These are phyloP conservation scores for Ceratina calcarata DNA, from an alignment of 1,140 invertebrate species.

Conservation along the genomic window DNA sequence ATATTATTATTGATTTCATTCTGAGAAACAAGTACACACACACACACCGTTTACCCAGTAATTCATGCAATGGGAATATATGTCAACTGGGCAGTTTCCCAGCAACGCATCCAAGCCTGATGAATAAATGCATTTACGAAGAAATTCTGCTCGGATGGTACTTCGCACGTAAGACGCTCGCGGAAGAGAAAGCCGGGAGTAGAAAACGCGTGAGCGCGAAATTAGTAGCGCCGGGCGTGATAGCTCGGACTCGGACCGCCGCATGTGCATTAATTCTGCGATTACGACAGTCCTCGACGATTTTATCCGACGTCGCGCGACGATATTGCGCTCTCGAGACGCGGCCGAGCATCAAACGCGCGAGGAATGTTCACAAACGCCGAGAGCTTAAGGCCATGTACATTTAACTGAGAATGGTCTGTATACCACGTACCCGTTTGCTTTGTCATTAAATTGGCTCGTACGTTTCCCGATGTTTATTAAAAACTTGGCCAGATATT, in stretches of 20 bases:
- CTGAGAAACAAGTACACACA: too few species aligned
- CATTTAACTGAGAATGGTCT: too few species aligned
- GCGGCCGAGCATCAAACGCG: background rate
- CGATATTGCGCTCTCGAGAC: conserved; percentile 27
- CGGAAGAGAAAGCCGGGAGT: background rate
- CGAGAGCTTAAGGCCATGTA: background rate
- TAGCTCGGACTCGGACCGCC: background rate
- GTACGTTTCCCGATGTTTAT: too few species aligned
- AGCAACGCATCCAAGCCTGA: background rate
- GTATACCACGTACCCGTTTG: too few species aligned
- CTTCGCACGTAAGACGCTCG: background rate
- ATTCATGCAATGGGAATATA: too few species aligned
- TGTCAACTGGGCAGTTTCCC: background rate
- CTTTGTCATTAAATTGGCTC: too few species aligned
- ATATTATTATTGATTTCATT: too few species aligned
- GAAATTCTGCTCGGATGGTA: background rate
- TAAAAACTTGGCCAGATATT: too few species aligned
- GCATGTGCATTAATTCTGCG: conserved; percentile 24
- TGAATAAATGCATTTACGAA: conserved; percentile 13
- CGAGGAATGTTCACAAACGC: conserved; percentile 1
- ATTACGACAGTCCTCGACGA: conserved; percentile 21
- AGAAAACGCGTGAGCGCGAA: background rate
- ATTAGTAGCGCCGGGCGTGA: conserved; percentile 1
- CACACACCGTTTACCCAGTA: too few species aligned
- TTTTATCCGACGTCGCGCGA: conserved; percentile 20